Conservation (phyloP, 1,140 invertebrate genomes). For the Drusus annulatus region DNA sequence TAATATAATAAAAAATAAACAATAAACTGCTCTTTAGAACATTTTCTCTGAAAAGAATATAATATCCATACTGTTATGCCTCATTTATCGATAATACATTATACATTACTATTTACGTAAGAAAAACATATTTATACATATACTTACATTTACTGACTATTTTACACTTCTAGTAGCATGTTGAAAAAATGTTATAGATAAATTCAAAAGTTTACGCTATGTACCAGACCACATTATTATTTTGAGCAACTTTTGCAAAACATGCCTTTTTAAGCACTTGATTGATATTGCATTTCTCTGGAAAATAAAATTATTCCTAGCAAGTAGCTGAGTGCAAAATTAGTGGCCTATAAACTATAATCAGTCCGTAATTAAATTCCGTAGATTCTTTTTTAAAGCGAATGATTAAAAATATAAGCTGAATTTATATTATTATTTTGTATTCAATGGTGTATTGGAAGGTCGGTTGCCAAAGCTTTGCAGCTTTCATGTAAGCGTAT, state of each 20-base stretch:
- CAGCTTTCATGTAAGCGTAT: not conserved
- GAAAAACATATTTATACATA: constrained; percentile 27
- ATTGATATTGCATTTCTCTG: too few species aligned
- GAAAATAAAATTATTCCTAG: too few species aligned
- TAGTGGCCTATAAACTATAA: too few species aligned
- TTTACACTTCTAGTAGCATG: constrained; percentile 28
- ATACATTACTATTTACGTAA: not conserved
- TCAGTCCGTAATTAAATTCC: too few species aligned
- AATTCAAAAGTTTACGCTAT: constrained; percentile 7
- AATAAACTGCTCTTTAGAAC: constrained; percentile 19
- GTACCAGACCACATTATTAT: not conserved
- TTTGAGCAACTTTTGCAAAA: too few species aligned
- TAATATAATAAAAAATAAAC: not conserved
- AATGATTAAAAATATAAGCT: too few species aligned
- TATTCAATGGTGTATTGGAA: too few species aligned
- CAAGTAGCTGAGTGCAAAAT: too few species aligned
- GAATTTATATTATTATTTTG: too few species aligned
- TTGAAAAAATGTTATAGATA: not conserved
- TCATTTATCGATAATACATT: not conserved
- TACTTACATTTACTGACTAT: not conserved
- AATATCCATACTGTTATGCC: constrained; percentile 11
- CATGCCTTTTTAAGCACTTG: too few species aligned
- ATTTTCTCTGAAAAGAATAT: not conserved
- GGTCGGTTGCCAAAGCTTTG: not conserved
- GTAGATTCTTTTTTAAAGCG: too few species aligned